Conservation (phyloP, 2,113 vertebrate genomes). For the Pelodiscus sinensis region DNA sequence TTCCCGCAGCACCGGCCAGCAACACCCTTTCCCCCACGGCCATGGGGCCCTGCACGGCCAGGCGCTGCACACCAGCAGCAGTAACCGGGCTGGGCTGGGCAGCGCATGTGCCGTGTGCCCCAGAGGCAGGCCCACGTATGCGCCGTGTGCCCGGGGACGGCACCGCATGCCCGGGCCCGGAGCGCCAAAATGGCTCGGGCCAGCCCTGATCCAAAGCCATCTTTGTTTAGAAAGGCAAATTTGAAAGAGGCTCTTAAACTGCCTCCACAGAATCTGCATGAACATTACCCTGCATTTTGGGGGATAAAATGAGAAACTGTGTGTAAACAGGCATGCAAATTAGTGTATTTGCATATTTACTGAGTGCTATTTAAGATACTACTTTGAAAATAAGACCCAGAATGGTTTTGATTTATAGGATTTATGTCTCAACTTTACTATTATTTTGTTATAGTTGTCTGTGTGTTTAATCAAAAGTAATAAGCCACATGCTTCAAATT, state of each 20-base stretch:
- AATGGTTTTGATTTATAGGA: neutral
- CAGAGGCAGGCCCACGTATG: too few relatives aligned
- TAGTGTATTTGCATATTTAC: neutral
- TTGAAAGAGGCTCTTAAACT: neutral
- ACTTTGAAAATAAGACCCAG: neutral
- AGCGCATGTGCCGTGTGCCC: too few relatives aligned
- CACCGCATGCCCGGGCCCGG: too few relatives aligned
- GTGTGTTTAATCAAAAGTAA: slow-evolving; percentile 15
- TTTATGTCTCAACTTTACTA: neutral
- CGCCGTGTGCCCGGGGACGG: too few relatives aligned
- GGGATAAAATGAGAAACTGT: neutral
- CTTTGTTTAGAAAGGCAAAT: neutral
- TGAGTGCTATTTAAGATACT: neutral
- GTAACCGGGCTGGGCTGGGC: too few relatives aligned
- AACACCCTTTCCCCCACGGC: too few relatives aligned
- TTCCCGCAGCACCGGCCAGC: too few relatives aligned
- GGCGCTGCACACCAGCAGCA: too few relatives aligned
- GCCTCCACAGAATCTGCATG: neutral
- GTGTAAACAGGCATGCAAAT: neutral
- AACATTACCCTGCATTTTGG: neutral
- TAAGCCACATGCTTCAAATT: slow-evolving; percentile 37
- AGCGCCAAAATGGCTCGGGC: too few relatives aligned
- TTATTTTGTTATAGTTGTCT: neutral
- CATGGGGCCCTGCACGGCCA: too few relatives aligned
- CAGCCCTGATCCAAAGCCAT: neutral